Conservation (phyloP, 2,113 vertebrate genomes). For the Ranitomeya variabilis region DNA sequence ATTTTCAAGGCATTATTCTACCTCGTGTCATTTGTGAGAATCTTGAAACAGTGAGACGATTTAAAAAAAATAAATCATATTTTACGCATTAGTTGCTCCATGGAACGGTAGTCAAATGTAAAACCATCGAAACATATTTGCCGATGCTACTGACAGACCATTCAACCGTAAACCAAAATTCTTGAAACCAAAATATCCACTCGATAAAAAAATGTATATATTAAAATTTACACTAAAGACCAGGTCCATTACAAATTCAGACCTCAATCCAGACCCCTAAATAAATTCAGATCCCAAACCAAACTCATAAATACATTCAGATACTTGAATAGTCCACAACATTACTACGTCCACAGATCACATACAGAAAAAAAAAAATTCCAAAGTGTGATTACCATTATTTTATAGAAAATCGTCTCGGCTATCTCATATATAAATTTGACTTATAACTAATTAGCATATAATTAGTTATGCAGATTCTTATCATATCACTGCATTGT, state of each 20-base stretch:
- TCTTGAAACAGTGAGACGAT: neutral
- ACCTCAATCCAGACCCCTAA: neutral
- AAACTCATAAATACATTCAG: neutral
- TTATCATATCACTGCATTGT: too few relatives aligned
- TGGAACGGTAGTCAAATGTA: neutral
- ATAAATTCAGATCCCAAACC: neutral
- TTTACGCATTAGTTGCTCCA: neutral
- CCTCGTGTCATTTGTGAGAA: constrained; percentile 1
- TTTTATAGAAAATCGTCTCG: too few relatives aligned
- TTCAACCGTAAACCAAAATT: neutral
- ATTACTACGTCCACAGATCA: too few relatives aligned
- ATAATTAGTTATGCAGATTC: too few relatives aligned
- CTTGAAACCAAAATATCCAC: neutral
- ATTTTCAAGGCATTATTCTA: constrained; percentile 9
- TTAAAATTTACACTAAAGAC: neutral
- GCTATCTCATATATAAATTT: too few relatives aligned
- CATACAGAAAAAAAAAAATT: too few relatives aligned
- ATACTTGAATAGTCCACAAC: neutral
- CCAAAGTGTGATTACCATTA: too few relatives aligned
- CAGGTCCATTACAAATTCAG: neutral
- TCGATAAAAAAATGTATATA: neutral
- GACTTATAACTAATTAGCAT: too few relatives aligned
- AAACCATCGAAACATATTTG: neutral
- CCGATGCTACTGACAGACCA: neutral
- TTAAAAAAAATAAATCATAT: neutral